Base-by-base conservation (phyloP, 2,888 invertebrate species). In the Ceramica pisi region DNA sequence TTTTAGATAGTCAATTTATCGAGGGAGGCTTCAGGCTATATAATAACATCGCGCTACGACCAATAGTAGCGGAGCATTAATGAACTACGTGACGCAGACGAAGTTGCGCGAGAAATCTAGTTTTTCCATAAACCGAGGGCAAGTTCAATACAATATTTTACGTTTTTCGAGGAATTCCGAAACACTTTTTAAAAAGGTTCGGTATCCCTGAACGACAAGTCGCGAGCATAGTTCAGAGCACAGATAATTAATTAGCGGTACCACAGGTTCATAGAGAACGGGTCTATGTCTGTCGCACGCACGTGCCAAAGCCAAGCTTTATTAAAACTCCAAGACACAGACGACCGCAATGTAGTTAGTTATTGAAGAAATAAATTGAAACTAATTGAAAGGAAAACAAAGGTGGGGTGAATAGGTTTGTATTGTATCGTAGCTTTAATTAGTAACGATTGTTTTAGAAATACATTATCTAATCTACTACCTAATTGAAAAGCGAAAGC, bases 231-330 rank as follows among this genome's bases (percentile, higher is more conserved):
- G 16, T 66, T 62, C 75, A 68, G 80, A 83, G 80, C 81, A 80
- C 78, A 81, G 84, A 85, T 83, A 87, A 88, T 89, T 89, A 88
- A 89, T 88, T 86, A 88, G 82, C 84, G 80, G 83, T 65, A 84
- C 71, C 80, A 59, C 72, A 81, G 78, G 82, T 82, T 85, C 76
- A 82, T 80, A 71, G 80, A 82, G 61, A 70, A 74, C 75, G 80
- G 75, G 53, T 69, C 71, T 79, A 85, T 83, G 53, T 69, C 71
- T 79, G 86, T 83, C 84, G 73, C 63, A 63, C 59, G 75, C 88
- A 87, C 75, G 82, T 83, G 82, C 70, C 69, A n/a, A 53, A 44
- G 44, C 67, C 60, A 38, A 67, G 56, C 56, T 63, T 63, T 51
- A 80, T 66, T 80, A 61, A 56, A 76, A 69, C 77, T 60, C 23